These are phyloP conservation scores for Trachurus trachurus DNA, from an alignment of 2,797 vertebrate genomes.

Conservation along the genomic window DNA sequence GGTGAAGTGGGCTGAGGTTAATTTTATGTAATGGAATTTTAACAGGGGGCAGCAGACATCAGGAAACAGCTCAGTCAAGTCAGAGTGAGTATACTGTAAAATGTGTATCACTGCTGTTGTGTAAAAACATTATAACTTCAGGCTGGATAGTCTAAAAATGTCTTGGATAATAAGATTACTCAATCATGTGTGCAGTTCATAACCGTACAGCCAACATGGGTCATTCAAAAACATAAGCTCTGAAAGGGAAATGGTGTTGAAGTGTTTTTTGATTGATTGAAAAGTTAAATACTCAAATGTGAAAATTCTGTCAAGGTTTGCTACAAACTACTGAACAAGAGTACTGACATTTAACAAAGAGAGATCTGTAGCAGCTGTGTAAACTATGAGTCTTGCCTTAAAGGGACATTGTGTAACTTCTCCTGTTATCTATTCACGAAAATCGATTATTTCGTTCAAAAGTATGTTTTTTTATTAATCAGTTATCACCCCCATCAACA, in stretches of 20 bases:
- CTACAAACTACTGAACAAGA: too few relatives aligned
- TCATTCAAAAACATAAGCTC: neutral
- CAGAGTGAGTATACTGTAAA: constrained; percentile 43
- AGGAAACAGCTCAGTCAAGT: constrained; percentile 56
- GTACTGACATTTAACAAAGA: neutral
- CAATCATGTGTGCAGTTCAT: neutral
- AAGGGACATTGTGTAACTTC: too few relatives aligned
- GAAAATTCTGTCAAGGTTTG: too few relatives aligned
- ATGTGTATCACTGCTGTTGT: constrained; percentile 20
- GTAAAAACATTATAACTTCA: neutral
- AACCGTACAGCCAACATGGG: neutral
- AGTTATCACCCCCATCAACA: too few relatives aligned
- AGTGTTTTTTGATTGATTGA: too few relatives aligned
- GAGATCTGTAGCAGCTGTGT: neutral
- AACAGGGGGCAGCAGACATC: constrained; percentile 52
- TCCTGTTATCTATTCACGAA: too few relatives aligned
- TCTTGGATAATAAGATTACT: neutral
- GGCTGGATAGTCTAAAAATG: neutral
- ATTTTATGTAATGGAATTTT: constrained; percentile 67
- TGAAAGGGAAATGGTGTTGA: neutral
- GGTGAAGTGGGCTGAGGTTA: constrained; percentile 61
- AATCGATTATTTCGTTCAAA: too few relatives aligned
- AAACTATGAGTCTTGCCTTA: neutral
- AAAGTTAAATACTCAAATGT: too few relatives aligned
- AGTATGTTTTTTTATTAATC: too few relatives aligned